Base-by-base conservation (phyloP, 1,140 invertebrate genomes). In the Palaemon carinicauda region DNA sequence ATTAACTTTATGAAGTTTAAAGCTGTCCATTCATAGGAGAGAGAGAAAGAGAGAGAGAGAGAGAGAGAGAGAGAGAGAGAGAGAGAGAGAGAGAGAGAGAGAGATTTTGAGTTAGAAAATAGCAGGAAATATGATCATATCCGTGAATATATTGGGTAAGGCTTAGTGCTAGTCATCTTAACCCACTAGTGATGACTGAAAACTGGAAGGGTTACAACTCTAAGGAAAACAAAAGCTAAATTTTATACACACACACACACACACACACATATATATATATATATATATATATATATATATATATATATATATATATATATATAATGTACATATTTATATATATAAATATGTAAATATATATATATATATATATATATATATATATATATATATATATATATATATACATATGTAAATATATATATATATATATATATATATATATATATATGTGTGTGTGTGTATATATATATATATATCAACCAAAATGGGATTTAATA, bases 351-450 rank as follows among this genome's bases (percentile, higher is more conserved):
- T 77, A n/a, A 3, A 33, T 77, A 31, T 33, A 33, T 50, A 31
- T 77, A 33, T n/a, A n/a, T 41, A 50, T 77, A n/a, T 41, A 77
- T 77, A n/a, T 77, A 77, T 77, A 33, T 33, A 33, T 77, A 77
- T 77, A 33, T n/a, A n/a, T 77, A 77, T 77, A 33, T 33, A n/a
- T 50, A 77, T 33, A 29, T 50, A 77, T 50, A 24, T 29, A 50
- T 31, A 77, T 77, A 77, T 31, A 50, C 9, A 77, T 33, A 77
- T 77, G 41, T 77, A 50, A 41, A 33, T 77, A 33, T 77, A 31
- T 77, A 19, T 31, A 77, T 41, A 9, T 7, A 19, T 5, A 77
- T 41, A 41, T 50, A 77, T 3, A 77, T 41, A 17, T 41, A 77
- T 41, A 50, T 41, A 77, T 9, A 77, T 33, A 41, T 5, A 33